phyloP scores from a whole-genome alignment of 1,140 invertebrate genomes.

The Scaptomyza pallida region DNA sequence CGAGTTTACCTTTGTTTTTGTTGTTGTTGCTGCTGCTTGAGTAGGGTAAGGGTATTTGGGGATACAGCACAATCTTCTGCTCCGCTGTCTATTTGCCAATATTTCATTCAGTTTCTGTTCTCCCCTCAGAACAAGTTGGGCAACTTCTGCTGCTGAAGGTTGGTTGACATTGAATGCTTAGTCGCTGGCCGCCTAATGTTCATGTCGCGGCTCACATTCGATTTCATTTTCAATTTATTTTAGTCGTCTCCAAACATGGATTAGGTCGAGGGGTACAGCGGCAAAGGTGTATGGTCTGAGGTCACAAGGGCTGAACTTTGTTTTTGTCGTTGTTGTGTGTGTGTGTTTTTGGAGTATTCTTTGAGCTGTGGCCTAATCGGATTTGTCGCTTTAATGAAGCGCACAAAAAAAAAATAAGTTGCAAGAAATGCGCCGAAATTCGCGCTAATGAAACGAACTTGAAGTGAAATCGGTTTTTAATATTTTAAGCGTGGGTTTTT shows the following conservation, averaged over 20 bases:
- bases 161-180: slow-evolving; percentile 78
- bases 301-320: neutral
- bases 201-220: slow-evolving; percentile 80
- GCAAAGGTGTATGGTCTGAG: neutral
- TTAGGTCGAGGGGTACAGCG: no score
- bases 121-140: slow-evolving; percentile 23
- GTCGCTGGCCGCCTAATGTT: slow-evolving; percentile 79
- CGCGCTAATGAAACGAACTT: slow-evolving; percentile 69
- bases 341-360: neutral
- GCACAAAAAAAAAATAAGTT: slow-evolving; percentile 70
- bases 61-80: slow-evolving; percentile 28
- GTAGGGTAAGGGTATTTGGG: slow-evolving; percentile 55
- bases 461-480: slow-evolving; percentile 27
- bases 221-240: slow-evolving; percentile 81
- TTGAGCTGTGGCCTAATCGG: slow-evolving; percentile 59
- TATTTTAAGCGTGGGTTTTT: slow-evolving; percentile 37
- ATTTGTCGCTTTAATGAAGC: slow-evolving; percentile 81
- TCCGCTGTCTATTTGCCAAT: slow-evolving; percentile 62
- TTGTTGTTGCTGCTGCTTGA: slow-evolving; percentile 36
- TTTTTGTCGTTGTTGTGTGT: no score
- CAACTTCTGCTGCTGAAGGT: slow-evolving; percentile 20
- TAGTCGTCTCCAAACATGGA: slow-evolving; percentile 18
- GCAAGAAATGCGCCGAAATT: slow-evolving; percentile 77
- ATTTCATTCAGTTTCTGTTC: slow-evolving; percentile 44
- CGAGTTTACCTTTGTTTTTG: slow-evolving; percentile 23